Percentiles rank a stretch among this genome's conserved stretches.
These are phyloP conservation scores for Macrosoma leucophasiata DNA, from an alignment of 2,888 invertebrate genomes.

Conservation along the genomic window DNA sequence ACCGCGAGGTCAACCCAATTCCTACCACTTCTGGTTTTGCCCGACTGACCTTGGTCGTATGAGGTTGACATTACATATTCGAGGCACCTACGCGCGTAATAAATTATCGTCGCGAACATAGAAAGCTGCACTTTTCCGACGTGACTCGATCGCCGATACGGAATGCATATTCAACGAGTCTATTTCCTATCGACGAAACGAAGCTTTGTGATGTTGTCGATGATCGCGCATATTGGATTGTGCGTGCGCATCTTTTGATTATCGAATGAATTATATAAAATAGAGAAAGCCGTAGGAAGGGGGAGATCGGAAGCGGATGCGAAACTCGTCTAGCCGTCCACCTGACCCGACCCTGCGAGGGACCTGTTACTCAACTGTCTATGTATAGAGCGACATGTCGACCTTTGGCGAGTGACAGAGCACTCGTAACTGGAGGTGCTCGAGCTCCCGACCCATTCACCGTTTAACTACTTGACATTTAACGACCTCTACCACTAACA, in stretches of 20 bases:
- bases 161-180: conserved; percentile 19
- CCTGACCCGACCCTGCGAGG: conserved; percentile 55
- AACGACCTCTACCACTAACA: conserved; percentile 8
- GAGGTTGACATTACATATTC: conserved; percentile 59
- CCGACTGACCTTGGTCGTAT: conserved; percentile 57
- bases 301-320: conserved; percentile 62
- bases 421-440: conserved; percentile 23
- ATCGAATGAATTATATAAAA: conserved; percentile 41
- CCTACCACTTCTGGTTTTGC: conserved; percentile 57
- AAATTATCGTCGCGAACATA: conserved; percentile 39
- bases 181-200: no score
- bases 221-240: no score
- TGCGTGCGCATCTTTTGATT: conserved; percentile 24
- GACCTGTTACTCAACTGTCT: conserved; percentile 60
- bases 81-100: conserved; percentile 37
- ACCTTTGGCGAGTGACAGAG: conserved; percentile 48
- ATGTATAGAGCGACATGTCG: conserved; percentile 48
- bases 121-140: conserved; percentile 61
- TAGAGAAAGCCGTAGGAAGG: conserved; percentile 54
- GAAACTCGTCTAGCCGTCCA: conserved; percentile 43
- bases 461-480: no score
- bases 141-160: conserved; percentile 41
- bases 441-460: conserved; percentile 26
- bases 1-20: conserved; percentile 55
- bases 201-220: no score